Conservation (phyloP, 2,888 invertebrate species). For the Spatulosminthurus flaviceps region DNA sequence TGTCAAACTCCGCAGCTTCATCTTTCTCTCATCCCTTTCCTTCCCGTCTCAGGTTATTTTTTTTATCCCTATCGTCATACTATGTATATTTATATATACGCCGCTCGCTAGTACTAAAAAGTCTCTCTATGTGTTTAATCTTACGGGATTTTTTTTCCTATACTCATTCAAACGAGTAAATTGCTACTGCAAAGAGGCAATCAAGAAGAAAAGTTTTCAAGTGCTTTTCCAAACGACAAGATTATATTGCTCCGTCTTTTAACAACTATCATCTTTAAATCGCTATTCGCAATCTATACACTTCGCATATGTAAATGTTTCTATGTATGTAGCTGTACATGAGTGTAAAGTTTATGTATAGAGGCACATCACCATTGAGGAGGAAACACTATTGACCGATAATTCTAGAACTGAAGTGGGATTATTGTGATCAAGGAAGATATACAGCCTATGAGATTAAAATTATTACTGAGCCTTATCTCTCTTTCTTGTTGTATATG, state of each 20-base stretch:
- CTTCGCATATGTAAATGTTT: not conserved
- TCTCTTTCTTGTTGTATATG: not conserved
- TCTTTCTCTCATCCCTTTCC: constrained; percentile 10
- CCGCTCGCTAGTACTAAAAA: too few relatives aligned
- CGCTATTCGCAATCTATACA: not conserved
- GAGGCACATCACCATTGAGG: too few relatives aligned
- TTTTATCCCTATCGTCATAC: not conserved
- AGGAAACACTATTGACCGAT: constrained; percentile 6
- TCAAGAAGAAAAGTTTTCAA: constrained; percentile 12
- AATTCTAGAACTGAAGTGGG: constrained; percentile 2
- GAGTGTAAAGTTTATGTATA: too few relatives aligned
- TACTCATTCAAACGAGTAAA: not conserved
- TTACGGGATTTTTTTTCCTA: not conserved
- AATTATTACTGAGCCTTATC: constrained; percentile 21
- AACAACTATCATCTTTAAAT: not conserved
- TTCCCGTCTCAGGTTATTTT: constrained; percentile 24
- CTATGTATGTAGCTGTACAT: too few relatives aligned
- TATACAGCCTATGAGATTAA: not conserved
- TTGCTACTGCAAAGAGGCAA: not conserved
- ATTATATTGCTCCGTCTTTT: not conserved
- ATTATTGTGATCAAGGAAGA: constrained; percentile 18
- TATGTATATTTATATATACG: too few relatives aligned
- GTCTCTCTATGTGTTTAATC: not conserved
- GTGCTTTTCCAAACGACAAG: not conserved
- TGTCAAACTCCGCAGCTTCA: not conserved